A percentile compares a stretch with the other conserved stretches of the same genome.
Conservation (phyloP, 2,797 vertebrate genomes). For the Lagorchestes hirsutus region DNA sequence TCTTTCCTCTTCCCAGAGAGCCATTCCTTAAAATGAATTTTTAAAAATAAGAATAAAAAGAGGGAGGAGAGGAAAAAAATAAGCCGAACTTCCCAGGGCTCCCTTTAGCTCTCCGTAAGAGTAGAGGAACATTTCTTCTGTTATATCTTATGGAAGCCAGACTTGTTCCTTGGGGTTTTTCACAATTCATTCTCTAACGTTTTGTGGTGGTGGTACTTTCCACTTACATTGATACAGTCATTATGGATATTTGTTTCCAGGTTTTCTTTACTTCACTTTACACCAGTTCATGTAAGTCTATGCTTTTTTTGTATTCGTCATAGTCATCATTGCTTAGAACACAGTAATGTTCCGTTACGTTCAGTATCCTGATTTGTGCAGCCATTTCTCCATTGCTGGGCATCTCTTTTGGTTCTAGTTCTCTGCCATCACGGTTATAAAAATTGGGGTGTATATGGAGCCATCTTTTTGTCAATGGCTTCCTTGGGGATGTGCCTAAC, state of each 20-base stretch:
- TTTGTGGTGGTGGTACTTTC: background rate
- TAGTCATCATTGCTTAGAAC: background rate
- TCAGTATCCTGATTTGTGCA: background rate
- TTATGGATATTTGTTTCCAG: background rate
- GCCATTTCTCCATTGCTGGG: background rate
- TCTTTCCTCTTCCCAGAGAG: background rate
- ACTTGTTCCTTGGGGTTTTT: background rate
- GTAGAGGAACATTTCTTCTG: background rate
- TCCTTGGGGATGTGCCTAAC: background rate
- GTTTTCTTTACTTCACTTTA: background rate
- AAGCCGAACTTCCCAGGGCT: background rate
- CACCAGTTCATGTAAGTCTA: background rate
- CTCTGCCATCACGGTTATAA: background rate
- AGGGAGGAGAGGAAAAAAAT: background rate
- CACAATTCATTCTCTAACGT: background rate
- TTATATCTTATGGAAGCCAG: background rate
- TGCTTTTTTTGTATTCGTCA: background rate
- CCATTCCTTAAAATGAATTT: background rate
- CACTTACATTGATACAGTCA: background rate
- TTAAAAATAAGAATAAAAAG: background rate
- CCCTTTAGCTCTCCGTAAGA: background rate
- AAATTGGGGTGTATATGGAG: background rate
- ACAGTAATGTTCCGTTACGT: background rate
- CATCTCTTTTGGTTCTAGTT: background rate
- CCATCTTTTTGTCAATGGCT: background rate